phyloP scores from a whole-genome alignment of 2,797 vertebrate species.

The Pseudopleuronectes americanus region DNA sequence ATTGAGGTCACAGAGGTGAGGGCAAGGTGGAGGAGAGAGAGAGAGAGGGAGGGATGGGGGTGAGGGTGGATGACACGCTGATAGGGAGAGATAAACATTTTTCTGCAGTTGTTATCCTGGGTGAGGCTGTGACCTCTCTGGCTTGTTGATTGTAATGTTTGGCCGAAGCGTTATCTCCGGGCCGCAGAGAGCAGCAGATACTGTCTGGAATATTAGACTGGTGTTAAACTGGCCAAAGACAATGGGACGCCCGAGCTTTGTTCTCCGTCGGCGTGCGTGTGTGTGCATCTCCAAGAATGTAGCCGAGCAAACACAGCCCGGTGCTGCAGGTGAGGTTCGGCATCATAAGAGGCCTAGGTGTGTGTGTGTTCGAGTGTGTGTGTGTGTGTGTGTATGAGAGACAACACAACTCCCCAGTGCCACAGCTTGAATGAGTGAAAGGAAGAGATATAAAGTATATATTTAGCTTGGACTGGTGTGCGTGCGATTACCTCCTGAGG shows the following conservation, averaged over 20 bases:
- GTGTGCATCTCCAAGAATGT: neutral
- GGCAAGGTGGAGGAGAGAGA: slow-evolving; percentile 38
- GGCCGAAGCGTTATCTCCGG: slow-evolving; percentile 63
- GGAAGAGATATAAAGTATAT: slow-evolving; percentile 43
- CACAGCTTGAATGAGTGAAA: slow-evolving; percentile 26
- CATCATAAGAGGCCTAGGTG: neutral
- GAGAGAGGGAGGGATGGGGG: slow-evolving; percentile 20
- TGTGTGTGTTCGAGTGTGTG: neutral
- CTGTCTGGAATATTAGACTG: slow-evolving; percentile 62
- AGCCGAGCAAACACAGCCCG: slow-evolving; percentile 4
- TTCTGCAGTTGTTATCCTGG: slow-evolving; percentile 64
- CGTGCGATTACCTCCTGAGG: slow-evolving; percentile 60
- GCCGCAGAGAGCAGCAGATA: slow-evolving; percentile 60
- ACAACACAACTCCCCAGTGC: slow-evolving; percentile 4
- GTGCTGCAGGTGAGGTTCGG: too few species aligned
- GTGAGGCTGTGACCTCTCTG: slow-evolving; percentile 69
- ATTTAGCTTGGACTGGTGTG: slow-evolving; percentile 48
- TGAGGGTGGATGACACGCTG: slow-evolving; percentile 63
- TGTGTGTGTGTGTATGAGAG: too few species aligned
- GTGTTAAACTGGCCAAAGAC: slow-evolving; percentile 42
- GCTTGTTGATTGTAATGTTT: slow-evolving; percentile 67
- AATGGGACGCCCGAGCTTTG: slow-evolving; percentile 34
- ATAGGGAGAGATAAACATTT: slow-evolving; percentile 68
- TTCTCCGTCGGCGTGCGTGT: slow-evolving; percentile 25
- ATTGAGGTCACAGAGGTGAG: slow-evolving; percentile 49